phyloP scores from a whole-genome alignment of 2,888 invertebrate genomes.

The Troides oblongomaculatus region DNA sequence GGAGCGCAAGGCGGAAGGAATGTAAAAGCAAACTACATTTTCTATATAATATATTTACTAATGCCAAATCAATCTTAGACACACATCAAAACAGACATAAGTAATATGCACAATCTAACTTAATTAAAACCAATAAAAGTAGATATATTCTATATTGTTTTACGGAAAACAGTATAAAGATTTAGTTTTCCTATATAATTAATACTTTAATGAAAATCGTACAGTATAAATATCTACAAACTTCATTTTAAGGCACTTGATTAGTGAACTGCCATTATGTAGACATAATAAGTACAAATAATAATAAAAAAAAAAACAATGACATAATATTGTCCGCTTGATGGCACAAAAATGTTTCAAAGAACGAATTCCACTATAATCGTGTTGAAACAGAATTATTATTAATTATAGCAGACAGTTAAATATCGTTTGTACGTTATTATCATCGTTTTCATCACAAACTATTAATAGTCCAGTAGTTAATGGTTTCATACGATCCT shows the following conservation, averaged over 20 bases:
- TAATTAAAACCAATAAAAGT: slow-evolving; percentile 67
- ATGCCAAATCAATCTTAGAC: slow-evolving; percentile 78
- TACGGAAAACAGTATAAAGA: slow-evolving; percentile 73
- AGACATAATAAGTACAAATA: slow-evolving; percentile 71
- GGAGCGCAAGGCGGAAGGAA: slow-evolving; percentile 1
- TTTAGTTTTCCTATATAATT: slow-evolving; percentile 60
- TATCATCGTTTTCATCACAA: slow-evolving; percentile 60
- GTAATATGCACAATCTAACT: slow-evolving; percentile 79
- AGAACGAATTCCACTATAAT: slow-evolving; percentile 52
- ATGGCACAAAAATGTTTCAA: slow-evolving; percentile 75
- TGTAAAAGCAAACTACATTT: slow-evolving; percentile 43
- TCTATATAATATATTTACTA: slow-evolving; percentile 75
- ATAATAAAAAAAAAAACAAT: slow-evolving; percentile 47
- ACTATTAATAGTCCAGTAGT: slow-evolving; percentile 38
- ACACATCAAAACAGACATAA: slow-evolving; percentile 78
- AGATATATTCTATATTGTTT: slow-evolving; percentile 70
- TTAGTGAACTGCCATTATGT: slow-evolving; percentile 63
- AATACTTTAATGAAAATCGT: slow-evolving; percentile 68
- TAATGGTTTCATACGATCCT: slow-evolving; percentile 34
- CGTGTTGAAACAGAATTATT: slow-evolving; percentile 58
- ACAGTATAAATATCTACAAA: slow-evolving; percentile 70
- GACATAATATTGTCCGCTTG: slow-evolving; percentile 62
- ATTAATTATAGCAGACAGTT: slow-evolving; percentile 68
- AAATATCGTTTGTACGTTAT: slow-evolving; percentile 67
- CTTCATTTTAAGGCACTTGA: slow-evolving; percentile 71